A percentile compares a stretch with the other conserved stretches of the same genome.
These are phyloP conservation scores for Folsomia candida DNA, from an alignment of 2,888 invertebrate genomes.

Conservation along the genomic window DNA sequence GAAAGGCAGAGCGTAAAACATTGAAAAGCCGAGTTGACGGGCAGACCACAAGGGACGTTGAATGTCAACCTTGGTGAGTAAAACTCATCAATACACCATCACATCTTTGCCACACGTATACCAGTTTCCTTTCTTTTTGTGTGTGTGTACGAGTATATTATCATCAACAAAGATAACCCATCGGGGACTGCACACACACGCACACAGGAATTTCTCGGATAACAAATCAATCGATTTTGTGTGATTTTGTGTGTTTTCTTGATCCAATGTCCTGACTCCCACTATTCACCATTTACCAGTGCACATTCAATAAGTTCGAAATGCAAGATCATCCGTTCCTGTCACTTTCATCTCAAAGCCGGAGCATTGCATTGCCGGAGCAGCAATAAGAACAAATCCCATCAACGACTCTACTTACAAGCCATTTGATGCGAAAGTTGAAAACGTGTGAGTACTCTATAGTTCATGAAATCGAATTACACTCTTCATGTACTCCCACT, in stretches of 20 bases:
- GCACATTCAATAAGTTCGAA: background rate
- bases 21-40: background rate
- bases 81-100: constrained; percentile 5
- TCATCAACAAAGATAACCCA: background rate
- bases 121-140: background rate
- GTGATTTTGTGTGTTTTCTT: background rate
- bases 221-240: background rate
- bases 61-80: constrained; percentile 2
- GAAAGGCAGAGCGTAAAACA: background rate
- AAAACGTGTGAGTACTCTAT: no score
- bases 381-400: background rate
- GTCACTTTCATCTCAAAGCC: background rate
- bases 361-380: no score
- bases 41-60: constrained; percentile 1
- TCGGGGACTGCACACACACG: no score
- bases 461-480: background rate
- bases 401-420: background rate
- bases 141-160: background rate
- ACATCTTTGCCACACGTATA: background rate
- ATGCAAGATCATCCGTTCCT: background rate
- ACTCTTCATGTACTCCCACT: background rate
- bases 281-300: no score
- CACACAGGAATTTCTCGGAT: background rate
- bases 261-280: background rate
- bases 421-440: background rate